Conservation (phyloP, 2,888 invertebrate genomes). For the Cerastis leucographa region DNA sequence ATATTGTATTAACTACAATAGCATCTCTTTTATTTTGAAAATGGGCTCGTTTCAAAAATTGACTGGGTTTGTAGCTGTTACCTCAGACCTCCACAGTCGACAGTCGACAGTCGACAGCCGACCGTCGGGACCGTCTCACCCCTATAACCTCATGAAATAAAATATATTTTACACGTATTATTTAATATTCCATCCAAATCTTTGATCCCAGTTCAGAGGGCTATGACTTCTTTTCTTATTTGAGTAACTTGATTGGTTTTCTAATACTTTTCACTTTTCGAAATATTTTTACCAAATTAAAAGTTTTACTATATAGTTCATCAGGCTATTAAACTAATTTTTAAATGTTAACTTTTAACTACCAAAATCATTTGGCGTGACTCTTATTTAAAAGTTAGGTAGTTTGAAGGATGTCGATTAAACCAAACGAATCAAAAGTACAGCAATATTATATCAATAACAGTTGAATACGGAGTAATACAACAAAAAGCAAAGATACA, state of each 20-base stretch:
- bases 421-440: neutral
- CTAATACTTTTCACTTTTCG: constrained; percentile 18
- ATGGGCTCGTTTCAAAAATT: neutral
- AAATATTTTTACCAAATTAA: constrained; percentile 35
- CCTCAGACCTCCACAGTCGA: neutral
- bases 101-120: neutral
- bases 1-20: neutral
- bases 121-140: neutral
- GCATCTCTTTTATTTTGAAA: neutral
- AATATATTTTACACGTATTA: constrained; percentile 16
- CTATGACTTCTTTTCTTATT: constrained; percentile 23
- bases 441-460: neutral
- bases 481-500: neutral
- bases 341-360: neutral
- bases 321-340: constrained; percentile 19
- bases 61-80: neutral
- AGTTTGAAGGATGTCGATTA: neutral
- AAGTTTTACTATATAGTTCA: constrained; percentile 5
- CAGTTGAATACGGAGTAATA: neutral
- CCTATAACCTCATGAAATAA: constrained; percentile 28
- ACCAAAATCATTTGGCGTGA: neutral
- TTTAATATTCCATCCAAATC: constrained; percentile 41
- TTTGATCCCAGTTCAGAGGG: constrained; percentile 26
- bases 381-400: neutral
- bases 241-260: constrained; percentile 41